Conservation (phyloP, 1,140 invertebrate genomes). For the Leucophenga varia region DNA sequence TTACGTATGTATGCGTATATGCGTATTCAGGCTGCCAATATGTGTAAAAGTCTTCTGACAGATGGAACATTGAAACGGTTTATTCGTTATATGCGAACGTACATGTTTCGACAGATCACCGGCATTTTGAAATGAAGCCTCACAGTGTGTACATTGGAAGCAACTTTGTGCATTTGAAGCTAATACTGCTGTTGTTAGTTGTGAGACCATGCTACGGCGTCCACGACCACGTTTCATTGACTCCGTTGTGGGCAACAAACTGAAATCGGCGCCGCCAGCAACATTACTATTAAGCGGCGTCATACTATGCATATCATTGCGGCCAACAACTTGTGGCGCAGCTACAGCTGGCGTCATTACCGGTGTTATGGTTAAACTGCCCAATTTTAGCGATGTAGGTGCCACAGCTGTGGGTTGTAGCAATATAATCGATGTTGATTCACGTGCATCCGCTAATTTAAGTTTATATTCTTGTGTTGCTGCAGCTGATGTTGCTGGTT, state of each 20-base stretch:
- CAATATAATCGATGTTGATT: slow-evolving; percentile 47
- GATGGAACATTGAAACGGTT: slow-evolving; percentile 57
- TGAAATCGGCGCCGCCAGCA: too few relatives aligned
- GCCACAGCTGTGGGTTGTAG: too few relatives aligned
- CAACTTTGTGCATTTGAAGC: slow-evolving; percentile 32
- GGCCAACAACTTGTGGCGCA: too few relatives aligned
- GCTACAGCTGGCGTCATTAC: slow-evolving; percentile 3
- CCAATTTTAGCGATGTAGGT: too few relatives aligned
- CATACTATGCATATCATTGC: background rate
- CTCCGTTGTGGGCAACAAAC: slow-evolving; percentile 6
- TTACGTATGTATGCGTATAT: slow-evolving; percentile 86
- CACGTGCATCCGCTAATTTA: slow-evolving; percentile 28
- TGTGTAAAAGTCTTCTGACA: slow-evolving; percentile 62
- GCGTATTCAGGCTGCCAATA: slow-evolving; percentile 77
- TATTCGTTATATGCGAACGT: slow-evolving; percentile 61
- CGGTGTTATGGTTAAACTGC: slow-evolving; percentile 16
- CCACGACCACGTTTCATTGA: slow-evolving; percentile 39
- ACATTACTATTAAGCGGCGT: slow-evolving; percentile 10
- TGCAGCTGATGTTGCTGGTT: slow-evolving; percentile 15
- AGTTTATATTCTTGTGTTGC: slow-evolving; percentile 32
- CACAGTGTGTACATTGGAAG: slow-evolving; percentile 63
- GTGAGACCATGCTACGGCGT: slow-evolving; percentile 33
- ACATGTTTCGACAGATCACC: slow-evolving; percentile 63
- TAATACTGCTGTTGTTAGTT: slow-evolving; percentile 9
- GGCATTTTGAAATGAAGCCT: slow-evolving; percentile 64